Percentiles rank a stretch among this genome's conserved stretches.
Evolutionary conservation across 1,140 invertebrate genomes (phyloP).

Genomic region (Zaprionus kolodkinae): DNA sequence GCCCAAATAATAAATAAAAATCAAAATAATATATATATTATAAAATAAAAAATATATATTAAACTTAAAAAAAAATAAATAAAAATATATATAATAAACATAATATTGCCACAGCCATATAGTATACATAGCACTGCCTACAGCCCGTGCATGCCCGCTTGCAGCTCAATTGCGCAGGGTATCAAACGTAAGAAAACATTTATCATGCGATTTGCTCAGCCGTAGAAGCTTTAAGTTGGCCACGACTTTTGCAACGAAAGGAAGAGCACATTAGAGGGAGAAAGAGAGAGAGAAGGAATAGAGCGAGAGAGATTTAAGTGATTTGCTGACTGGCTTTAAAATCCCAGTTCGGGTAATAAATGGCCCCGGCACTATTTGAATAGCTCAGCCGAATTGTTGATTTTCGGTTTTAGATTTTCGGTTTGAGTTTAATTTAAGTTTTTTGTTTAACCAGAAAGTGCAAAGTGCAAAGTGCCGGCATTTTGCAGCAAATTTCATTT

Average conservation of each 20-base stretch:
- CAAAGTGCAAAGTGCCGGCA: conserved; percentile 62
- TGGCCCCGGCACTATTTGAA: conserved; percentile 70
- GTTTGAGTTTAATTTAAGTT: conserved; percentile 73
- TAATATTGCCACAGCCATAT: too few species aligned
- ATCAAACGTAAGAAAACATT: conserved; percentile 64
- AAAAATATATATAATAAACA: background rate
- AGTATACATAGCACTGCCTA: background rate
- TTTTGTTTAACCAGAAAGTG: conserved; percentile 60
- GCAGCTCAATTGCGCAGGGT: conserved; percentile 19
- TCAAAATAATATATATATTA: too few species aligned
- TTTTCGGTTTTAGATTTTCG: conserved; percentile 43
- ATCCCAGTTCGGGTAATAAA: conserved; percentile 71
- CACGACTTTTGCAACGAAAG: conserved; percentile 70
- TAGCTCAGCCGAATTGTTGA: conserved; percentile 61
- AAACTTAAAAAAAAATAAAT: background rate
- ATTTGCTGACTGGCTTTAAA: conserved; percentile 80
- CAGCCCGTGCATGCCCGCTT: conserved; percentile 19
- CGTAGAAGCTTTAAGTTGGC: conserved; percentile 62
- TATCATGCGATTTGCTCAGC: conserved; percentile 74
- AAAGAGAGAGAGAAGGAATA: background rate
- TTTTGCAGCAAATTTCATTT: conserved; percentile 70
- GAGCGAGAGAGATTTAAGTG: conserved; percentile 68
- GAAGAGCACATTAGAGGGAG: background rate
- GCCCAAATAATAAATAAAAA: too few species aligned
- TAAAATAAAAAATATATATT: too few species aligned